phyloP scores from a whole-genome alignment of 2,113 vertebrate species.

The Ailurus styani region DNA sequence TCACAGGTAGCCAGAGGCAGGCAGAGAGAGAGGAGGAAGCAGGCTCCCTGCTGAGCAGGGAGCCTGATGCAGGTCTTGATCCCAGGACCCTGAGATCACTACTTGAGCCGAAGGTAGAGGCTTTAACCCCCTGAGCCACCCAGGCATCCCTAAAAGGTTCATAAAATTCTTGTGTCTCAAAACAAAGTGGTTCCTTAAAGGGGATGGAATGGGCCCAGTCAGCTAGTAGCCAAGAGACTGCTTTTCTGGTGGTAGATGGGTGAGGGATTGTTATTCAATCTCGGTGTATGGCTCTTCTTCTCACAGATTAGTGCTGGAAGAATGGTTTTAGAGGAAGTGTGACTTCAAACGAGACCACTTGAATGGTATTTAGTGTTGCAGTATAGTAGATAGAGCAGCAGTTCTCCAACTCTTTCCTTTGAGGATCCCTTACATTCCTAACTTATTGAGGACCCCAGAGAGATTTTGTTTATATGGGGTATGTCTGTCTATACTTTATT shows the following conservation, averaged over 20 bases:
- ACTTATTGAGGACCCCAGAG: background rate
- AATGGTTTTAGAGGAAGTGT: background rate
- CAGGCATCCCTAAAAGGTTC: too few species aligned
- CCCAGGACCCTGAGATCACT: too few species aligned
- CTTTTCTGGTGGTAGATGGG: background rate
- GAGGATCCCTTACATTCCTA: background rate
- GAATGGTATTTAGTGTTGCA: background rate
- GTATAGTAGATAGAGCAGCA: background rate
- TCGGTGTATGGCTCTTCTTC: background rate
- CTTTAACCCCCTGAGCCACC: too few species aligned
- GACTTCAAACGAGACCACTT: background rate
- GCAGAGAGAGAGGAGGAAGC: too few species aligned
- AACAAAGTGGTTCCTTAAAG: background rate
- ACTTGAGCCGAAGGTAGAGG: too few species aligned
- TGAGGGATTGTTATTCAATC: background rate
- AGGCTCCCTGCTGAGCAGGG: too few species aligned
- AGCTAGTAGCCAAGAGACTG: background rate
- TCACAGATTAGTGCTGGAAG: background rate
- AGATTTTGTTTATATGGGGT: background rate
- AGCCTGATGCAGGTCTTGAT: too few species aligned
- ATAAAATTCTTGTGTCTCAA: background rate
- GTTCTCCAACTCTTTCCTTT: background rate
- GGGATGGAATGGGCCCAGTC: background rate
- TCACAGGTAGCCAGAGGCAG: too few species aligned
- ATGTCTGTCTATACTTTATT: background rate